A percentile compares a stretch with the other conserved stretches of the same genome.
phyloP scores from a whole-genome alignment of 2,888 invertebrate genomes.

The Cephus pulcher region DNA sequence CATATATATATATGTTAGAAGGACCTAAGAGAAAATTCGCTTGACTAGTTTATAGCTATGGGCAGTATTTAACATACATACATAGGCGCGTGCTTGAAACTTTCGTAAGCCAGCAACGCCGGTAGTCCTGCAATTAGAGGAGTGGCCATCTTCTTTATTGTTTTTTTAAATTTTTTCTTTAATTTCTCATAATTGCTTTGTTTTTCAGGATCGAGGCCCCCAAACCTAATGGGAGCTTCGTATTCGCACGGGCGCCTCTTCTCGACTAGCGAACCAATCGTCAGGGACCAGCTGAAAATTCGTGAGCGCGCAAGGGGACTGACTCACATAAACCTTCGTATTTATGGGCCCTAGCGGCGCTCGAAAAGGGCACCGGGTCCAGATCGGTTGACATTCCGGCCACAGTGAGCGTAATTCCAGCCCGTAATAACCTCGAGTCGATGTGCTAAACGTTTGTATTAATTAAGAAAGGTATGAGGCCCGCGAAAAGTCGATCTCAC shows the following conservation, averaged over 20 bases:
- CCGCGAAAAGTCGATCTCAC: not conserved
- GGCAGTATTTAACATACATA: not conserved
- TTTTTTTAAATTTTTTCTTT: not conserved
- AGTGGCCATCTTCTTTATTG: not conserved
- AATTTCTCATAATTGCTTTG: not conserved
- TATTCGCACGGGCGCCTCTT: not conserved
- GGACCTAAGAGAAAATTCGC: not conserved
- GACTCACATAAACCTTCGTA: conserved; percentile 20
- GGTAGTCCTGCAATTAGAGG: not conserved
- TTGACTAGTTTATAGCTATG: not conserved
- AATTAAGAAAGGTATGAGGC: conserved; percentile 31
- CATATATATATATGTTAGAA: not conserved
- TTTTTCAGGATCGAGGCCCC: not conserved
- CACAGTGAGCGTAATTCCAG: conserved; percentile 21
- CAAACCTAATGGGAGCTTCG: not conserved
- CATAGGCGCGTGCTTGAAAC: not conserved
- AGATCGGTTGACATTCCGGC: conserved; percentile 27
- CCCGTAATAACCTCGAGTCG: conserved; percentile 27
- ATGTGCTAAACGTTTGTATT: conserved; percentile 33
- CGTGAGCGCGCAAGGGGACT: not conserved
- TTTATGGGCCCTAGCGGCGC: conserved; percentile 17
- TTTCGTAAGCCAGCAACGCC: not conserved
- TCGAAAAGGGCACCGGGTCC: conserved; percentile 3
- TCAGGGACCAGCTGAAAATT: conserved; percentile 16
- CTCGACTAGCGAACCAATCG: not conserved